Evolutionary conservation across 2,113 vertebrate genomes (phyloP).

Genomic region (Neolamprologus tretocephalus): DNA sequence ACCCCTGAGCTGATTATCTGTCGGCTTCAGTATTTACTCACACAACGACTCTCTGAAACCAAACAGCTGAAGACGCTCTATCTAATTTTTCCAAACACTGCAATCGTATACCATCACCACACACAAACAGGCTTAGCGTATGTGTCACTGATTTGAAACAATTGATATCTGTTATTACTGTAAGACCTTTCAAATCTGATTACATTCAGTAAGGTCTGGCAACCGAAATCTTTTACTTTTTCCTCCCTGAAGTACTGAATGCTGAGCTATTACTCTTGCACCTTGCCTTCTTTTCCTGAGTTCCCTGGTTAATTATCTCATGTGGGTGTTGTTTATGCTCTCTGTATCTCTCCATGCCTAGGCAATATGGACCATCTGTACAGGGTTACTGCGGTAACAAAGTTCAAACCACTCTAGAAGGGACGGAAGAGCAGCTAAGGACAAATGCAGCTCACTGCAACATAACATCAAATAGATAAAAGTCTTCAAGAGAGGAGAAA

Average conservation of each 20-base stretch:
- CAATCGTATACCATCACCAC: not conserved
- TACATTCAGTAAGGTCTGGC: not conserved
- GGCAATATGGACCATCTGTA: not conserved
- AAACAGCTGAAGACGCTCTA: not conserved
- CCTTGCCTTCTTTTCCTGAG: not conserved
- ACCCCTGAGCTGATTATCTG: not conserved
- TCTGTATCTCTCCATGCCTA: slow-evolving; percentile 1
- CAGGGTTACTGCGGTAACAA: slow-evolving; percentile 29
- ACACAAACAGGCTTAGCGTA: not conserved
- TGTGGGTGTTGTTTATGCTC: slow-evolving; percentile 29
- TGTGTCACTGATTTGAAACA: not conserved
- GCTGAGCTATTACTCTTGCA: not conserved
- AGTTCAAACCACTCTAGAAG: not conserved
- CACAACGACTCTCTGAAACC: not conserved
- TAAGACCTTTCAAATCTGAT: not conserved
- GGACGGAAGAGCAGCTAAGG: not conserved
- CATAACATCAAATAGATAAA: not conserved
- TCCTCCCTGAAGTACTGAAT: not conserved
- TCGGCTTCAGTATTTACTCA: not conserved
- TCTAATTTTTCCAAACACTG: not conserved
- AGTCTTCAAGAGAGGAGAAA: not conserved
- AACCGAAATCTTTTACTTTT: not conserved
- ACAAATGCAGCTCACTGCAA: not conserved
- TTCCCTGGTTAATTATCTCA: slow-evolving; percentile 15
- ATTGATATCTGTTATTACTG: not conserved